These are phyloP conservation scores for Mionectes macconnelli DNA, from an alignment of 2,113 vertebrate genomes.

Conservation along the genomic window DNA sequence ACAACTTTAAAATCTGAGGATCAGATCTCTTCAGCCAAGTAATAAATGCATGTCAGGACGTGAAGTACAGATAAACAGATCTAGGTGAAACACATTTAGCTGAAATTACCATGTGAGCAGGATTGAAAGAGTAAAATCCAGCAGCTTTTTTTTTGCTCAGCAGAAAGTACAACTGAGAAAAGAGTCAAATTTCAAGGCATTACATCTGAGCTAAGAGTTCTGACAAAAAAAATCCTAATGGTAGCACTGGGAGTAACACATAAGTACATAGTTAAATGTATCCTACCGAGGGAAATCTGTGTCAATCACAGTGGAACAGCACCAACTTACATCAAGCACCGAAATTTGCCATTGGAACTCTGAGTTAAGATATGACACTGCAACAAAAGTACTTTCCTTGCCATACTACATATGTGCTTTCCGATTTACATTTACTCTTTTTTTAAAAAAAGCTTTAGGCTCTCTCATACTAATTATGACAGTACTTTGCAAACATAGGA, in stretches of 20 bases:
- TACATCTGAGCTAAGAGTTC: not conserved
- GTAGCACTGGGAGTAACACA: not conserved
- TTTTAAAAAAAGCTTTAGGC: not conserved
- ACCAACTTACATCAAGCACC: not conserved
- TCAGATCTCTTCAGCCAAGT: not conserved
- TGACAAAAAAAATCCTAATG: not conserved
- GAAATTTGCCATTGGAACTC: not conserved
- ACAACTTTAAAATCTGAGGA: not conserved
- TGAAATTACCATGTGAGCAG: not conserved
- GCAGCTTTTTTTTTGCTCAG: not conserved
- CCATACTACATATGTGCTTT: not conserved
- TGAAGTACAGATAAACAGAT: not conserved
- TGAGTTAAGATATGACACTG: not conserved
- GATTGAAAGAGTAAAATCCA: not conserved
- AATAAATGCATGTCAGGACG: not conserved
- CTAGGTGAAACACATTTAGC: not conserved
- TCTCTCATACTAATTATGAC: not conserved
- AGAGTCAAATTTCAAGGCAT: not conserved
- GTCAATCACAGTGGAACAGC: not conserved
- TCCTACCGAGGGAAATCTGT: not conserved
- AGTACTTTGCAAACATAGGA: not conserved
- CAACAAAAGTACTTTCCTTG: not conserved
- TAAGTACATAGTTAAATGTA: not conserved
- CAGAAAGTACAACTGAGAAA: not conserved
- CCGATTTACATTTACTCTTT: not conserved